Base-by-base conservation (phyloP, 2,888 invertebrate genomes). In the Eupithecia subumbrata region DNA sequence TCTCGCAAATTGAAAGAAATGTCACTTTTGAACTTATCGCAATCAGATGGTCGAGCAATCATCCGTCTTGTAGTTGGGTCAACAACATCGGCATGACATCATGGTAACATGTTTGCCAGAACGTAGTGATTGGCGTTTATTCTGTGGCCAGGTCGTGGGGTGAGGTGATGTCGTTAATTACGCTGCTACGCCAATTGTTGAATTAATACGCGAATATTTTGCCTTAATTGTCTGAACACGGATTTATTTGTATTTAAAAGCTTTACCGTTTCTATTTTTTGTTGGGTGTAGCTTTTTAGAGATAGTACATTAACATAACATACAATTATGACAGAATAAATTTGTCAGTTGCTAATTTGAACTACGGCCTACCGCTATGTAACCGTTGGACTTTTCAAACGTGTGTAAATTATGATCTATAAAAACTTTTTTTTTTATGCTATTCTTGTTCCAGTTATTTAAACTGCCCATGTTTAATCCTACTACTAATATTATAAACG, bases 31-130 rank as follows among this genome's bases (percentile, higher is more conserved):
- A 71, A 63, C 68, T 71, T 60, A 43, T 70, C 37, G 37, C 72
- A 69, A 74, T 77, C 72, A 74, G 69, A 72, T 72, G 71, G 43
- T 60, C 52, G 34, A 69, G 64, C 68, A 68, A 52, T 69, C 69
- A 68, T 63, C 72, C 48, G 68, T 77, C 73, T 75, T 77, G 72
- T 73, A 70, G 85, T 87, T 91, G 87, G 93, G 92, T 93, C 92
- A 93, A 92, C 92, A 92, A 90, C 92, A 90, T 88, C 85, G 84
- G 87, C 84, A 91, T 93, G 93, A 93, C 92, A 92, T 93, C 92
- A 93, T 91, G 85, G 84, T 85, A 86, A 86, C 86, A 88, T 91
- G 90, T 91, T 92, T 92, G 86, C 88, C 89, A 87, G 87, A 87
- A 86, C 88, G 88, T 85, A 78, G 66, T 75, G 8, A 60, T 52